Percentiles rank a stretch among this genome's conserved stretches.
phyloP scores from a whole-genome alignment of 1,140 invertebrate species.

The Aphelinus atriplicis region DNA sequence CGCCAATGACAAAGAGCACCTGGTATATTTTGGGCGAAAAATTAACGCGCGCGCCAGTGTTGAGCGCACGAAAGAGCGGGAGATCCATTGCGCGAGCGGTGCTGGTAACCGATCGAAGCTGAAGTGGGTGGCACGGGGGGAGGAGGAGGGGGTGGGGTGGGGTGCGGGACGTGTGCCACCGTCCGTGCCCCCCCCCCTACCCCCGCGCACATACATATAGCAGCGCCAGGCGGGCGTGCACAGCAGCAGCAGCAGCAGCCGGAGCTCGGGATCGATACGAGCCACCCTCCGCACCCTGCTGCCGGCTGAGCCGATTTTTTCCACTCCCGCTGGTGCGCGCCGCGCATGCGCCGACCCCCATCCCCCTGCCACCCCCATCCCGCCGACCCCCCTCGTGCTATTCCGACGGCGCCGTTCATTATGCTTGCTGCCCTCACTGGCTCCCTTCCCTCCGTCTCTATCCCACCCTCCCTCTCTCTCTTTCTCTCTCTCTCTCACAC shows the following conservation, averaged over 20 bases:
- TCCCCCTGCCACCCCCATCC: conserved; percentile 37
- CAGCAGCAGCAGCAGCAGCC: background rate
- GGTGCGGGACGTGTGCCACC: background rate
- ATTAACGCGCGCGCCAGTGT: background rate
- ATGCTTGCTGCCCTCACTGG: background rate
- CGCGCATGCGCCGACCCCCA: conserved; percentile 50
- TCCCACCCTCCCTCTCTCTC: conserved; percentile 38
- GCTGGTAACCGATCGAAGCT: conserved; percentile 33
- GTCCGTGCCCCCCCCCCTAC: background rate
- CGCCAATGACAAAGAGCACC: too few species aligned
- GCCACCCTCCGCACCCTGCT: conserved; percentile 47
- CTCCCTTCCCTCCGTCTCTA: conserved; percentile 43
- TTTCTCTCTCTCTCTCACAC: conserved; percentile 12
- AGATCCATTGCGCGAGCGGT: conserved; percentile 20
- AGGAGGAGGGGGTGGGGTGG: background rate
- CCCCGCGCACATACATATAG: conserved; percentile 14
- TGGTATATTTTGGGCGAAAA: too few species aligned
- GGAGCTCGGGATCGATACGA: conserved; percentile 61
- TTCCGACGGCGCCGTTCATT: conserved; percentile 1
- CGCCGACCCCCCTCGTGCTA: conserved; percentile 33
- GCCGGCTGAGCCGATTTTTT: conserved; percentile 63
- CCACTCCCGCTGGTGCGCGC: conserved; percentile 47
- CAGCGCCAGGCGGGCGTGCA: conserved; percentile 43
- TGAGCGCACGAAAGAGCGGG: background rate
- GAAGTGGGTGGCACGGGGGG: background rate